Evolutionary conservation across 2,797 vertebrate species (phyloP), one percentile per base, ranked within the genome.

Genomic region (Malurus splendens): DNA sequence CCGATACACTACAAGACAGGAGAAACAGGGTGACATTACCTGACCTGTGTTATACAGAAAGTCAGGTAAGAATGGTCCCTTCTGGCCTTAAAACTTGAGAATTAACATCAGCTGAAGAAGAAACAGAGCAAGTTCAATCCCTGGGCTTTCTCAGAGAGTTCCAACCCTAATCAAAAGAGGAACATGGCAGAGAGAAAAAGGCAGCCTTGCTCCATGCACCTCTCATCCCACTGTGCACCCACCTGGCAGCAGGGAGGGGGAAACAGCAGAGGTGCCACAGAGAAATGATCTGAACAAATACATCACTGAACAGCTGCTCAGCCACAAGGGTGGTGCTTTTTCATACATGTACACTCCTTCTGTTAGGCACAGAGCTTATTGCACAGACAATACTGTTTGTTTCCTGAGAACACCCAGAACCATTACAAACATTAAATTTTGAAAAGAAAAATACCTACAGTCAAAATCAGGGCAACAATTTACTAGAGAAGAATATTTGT

Each of bases 101-200:
- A 91, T 81, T 88, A 95, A 94, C 90, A 92, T 94, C 93, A 95
- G 94, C 94, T 94, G 88, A 93, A 93, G 94, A 94, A 91, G 88
- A 94, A 95, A 91, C 90, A 94, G 88, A 93, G 91, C 78, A 91
- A 93, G 68, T 95, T 92, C 88, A 92, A 91, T 88, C 84, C 90
- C 94, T 94, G 93, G 72, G 85, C 82, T 93, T 88, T 93, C 78
- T 91, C 93, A 94, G 78, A 89, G 85, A 87, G 66, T 95, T 95
- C 94, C 90, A 92, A 78, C 90, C 75, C 90, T 91, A 94, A 90
- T 90, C 90, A 87, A 93, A 90, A 95, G 86, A 91, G 90, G 91
- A 94, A 90, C 83, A 94, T 87, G 90, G 94, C 78, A 91, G 86
- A 90, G 87, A 89, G 82, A 59, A 65, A 93, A 90, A 87, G 59